Evolutionary conservation across 2,113 vertebrate species (phyloP).

Genomic region (Rafetus swinhoei): DNA sequence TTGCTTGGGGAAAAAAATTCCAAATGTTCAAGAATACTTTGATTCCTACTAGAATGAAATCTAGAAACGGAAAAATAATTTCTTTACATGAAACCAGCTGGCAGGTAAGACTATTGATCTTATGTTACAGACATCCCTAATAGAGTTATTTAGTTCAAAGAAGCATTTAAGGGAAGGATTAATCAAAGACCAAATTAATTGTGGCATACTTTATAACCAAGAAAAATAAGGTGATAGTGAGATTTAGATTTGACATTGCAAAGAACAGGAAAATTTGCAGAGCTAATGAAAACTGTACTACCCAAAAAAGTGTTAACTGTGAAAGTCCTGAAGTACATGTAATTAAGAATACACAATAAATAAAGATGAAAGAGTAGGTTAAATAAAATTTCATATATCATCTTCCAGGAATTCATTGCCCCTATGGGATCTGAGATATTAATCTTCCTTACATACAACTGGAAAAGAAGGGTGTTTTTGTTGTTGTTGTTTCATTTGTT

Average conservation of each 20-base stretch:
- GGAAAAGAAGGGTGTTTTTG: fast-evolving
- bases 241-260: neutral
- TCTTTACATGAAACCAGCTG: neutral
- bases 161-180: neutral
- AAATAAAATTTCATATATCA: neutral
- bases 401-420: fast-evolving
- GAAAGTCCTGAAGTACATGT: neutral
- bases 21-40: neutral
- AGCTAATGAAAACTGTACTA: neutral
- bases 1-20: neutral
- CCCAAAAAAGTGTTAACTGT: neutral
- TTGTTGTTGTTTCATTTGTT: neutral
- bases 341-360: neutral
- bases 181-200: neutral
- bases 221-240: neutral
- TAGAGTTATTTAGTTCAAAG: fast-evolving
- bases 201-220: neutral
- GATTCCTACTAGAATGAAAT: neutral
- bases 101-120: neutral
- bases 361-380: neutral
- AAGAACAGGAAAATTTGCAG: neutral
- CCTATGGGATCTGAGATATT: neutral
- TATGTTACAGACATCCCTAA: fast-evolving
- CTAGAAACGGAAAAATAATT: neutral
- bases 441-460: neutral